Evolutionary conservation across 2,888 invertebrate species (phyloP), one percentile per base, ranked within the genome.

Genomic region (Brachypterus glaber): DNA sequence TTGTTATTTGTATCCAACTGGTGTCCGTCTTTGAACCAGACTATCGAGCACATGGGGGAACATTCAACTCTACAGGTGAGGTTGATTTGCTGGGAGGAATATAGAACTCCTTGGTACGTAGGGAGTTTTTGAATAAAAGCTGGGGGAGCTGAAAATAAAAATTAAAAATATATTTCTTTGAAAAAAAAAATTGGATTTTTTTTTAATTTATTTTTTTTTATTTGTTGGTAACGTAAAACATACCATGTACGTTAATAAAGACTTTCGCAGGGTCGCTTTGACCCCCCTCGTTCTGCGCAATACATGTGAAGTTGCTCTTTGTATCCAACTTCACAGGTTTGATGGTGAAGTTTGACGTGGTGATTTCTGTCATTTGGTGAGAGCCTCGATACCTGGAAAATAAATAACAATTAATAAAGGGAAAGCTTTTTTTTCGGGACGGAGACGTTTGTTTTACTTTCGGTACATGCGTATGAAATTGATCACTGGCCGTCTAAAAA

Each of bases 11-110:
- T 62, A 49, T 81, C 74, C 47, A 91, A 77, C 7, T 75, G 73
- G 16, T 73, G 68, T 2, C 80, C 83, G 56, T 88, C 82, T 59
- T 86, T 88, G 48, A 80, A 72, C 92, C 92, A 92, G 15, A 79
- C 73, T 39, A 92, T 82, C 46, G 79, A 76, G 66, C 92, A 92
- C 21, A 81, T 71, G 0, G 92, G 92, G 7, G 82, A 84, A 58
- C 91, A 92, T 59, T 92, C 92, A 36, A 92, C 86, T 45, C 87
- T 79, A 62, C 91, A 92, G 1, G 83, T 82, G 11, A 92, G 70
- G 37, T 72, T 74, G 38, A 77, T 73, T 50, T 74, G 68, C 35
- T 71, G 66, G 8, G 85, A 79, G 37, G 84, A 84, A 64, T 82
- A 85, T 9, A 83, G 66, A 29, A 80, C 78, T 2, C 90, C 90